phyloP scores from a whole-genome alignment of 2,888 invertebrate species.

The Elegia similella region DNA sequence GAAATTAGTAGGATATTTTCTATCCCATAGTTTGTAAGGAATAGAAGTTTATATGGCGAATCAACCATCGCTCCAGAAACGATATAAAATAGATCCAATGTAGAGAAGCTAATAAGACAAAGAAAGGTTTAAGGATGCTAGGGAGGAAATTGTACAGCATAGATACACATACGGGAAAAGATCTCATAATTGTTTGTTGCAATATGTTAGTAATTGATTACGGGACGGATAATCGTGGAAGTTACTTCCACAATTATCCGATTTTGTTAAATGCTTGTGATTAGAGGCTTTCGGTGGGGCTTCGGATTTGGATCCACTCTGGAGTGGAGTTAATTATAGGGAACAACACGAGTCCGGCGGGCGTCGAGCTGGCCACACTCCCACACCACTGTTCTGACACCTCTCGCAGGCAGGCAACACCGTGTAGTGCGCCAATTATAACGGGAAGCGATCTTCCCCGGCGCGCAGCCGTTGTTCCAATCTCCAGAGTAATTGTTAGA shows the following conservation, averaged over 20 bases:
- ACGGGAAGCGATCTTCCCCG: constrained; percentile 59
- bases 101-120: no score
- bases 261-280: constrained; percentile 50
- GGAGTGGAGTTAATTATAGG: constrained; percentile 71
- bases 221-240: constrained; percentile 32
- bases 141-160: no score
- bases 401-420: constrained; percentile 45
- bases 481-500: constrained; percentile 66
- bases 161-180: no score
- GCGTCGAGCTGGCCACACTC: constrained; percentile 18
- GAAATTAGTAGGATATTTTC: no score
- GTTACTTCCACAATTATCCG: no score
- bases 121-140: no score
- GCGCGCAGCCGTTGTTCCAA: constrained; percentile 40
- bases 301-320: constrained; percentile 31
- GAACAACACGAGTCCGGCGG: constrained; percentile 41
- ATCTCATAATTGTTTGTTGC: neutral
- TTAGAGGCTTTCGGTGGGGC: constrained; percentile 51
- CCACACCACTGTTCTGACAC: constrained; percentile 58
- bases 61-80: no score
- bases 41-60: no score
- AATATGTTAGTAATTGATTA: constrained; percentile 20
- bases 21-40: no score
- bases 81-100: no score
- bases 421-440: constrained; percentile 62